A percentile compares a stretch with the other conserved stretches of the same genome.
These are phyloP conservation scores for Lethenteron reissneri DNA, from an alignment of 2,113 vertebrate genomes.

Conservation along the genomic window DNA sequence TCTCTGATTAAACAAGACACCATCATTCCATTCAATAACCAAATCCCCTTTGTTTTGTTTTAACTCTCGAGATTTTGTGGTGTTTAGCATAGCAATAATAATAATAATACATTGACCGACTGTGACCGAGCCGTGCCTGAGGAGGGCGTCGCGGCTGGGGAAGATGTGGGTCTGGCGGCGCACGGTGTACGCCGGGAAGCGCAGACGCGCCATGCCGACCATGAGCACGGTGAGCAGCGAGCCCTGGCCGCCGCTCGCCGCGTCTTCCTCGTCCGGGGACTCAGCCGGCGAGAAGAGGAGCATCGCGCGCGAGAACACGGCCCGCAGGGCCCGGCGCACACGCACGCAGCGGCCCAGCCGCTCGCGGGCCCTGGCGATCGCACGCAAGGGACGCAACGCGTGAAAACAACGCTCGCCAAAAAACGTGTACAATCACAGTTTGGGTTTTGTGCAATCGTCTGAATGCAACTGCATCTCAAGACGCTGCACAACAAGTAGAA, in stretches of 20 bases:
- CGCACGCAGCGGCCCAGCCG: slow-evolving; percentile 40
- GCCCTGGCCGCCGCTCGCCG: slow-evolving; percentile 42
- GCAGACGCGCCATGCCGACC: slow-evolving; percentile 47
- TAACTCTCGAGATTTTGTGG: neutral
- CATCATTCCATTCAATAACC: no score
- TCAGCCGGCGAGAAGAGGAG: slow-evolving; percentile 63
- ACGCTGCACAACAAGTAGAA: neutral
- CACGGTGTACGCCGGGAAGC: slow-evolving; percentile 50
- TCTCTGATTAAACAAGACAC: no score
- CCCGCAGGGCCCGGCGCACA: slow-evolving; percentile 29
- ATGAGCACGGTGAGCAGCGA: slow-evolving; percentile 55
- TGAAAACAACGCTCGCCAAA: neutral
- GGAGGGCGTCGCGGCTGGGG: slow-evolving; percentile 56
- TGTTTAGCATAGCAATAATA: neutral
- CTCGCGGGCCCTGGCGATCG: slow-evolving; percentile 38
- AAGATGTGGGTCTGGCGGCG: slow-evolving; percentile 39
- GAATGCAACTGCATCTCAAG: neutral
- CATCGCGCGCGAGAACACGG: slow-evolving; percentile 52
- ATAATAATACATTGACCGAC: neutral
- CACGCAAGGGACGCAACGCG: no score
- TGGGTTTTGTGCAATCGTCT: neutral
- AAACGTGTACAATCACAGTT: neutral
- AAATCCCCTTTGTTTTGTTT: neutral
- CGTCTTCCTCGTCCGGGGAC: slow-evolving; percentile 54
- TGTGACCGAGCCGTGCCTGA: slow-evolving; percentile 28